A percentile compares a stretch with the other conserved stretches of the same genome.
These are phyloP conservation scores for Julus scandinavius DNA, from an alignment of 2,888 invertebrate species.

Conservation along the genomic window DNA sequence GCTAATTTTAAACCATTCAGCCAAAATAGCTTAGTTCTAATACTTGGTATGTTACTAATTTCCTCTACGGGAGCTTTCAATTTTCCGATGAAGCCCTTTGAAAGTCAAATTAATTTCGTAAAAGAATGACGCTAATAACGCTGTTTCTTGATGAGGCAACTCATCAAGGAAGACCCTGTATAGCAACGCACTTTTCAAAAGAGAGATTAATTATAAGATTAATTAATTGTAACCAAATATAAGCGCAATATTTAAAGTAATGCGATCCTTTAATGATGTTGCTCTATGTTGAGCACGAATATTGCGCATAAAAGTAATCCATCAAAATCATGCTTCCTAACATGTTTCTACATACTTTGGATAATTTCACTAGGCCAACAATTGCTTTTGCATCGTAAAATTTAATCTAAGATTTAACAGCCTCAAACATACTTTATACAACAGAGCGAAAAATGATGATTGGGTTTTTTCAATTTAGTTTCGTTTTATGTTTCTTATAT, in stretches of 20 bases:
- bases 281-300: neutral
- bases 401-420: neutral
- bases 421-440: neutral
- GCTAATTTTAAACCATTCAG: neutral
- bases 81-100: neutral
- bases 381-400: neutral
- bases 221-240: neutral
- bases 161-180: neutral
- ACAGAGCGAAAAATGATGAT: slow-evolving; percentile 31
- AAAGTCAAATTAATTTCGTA: neutral
- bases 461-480: slow-evolving; percentile 13
- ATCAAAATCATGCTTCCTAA: neutral
- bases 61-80: neutral
- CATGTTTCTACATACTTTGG: neutral
- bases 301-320: neutral
- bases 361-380: neutral
- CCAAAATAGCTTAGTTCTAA: neutral
- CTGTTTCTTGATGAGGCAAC: neutral
- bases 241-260: slow-evolving; percentile 14
- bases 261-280: slow-evolving; percentile 18
- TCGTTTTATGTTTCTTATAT: neutral
- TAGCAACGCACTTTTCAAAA: neutral
- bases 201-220: slow-evolving; percentile 23
- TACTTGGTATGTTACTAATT: neutral
- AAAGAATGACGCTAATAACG: neutral